Evolutionary conservation across 2,113 vertebrate genomes (phyloP), one percentile per base, ranked within the genome.

Genomic region (Chaenocephalus aceratus): DNA sequence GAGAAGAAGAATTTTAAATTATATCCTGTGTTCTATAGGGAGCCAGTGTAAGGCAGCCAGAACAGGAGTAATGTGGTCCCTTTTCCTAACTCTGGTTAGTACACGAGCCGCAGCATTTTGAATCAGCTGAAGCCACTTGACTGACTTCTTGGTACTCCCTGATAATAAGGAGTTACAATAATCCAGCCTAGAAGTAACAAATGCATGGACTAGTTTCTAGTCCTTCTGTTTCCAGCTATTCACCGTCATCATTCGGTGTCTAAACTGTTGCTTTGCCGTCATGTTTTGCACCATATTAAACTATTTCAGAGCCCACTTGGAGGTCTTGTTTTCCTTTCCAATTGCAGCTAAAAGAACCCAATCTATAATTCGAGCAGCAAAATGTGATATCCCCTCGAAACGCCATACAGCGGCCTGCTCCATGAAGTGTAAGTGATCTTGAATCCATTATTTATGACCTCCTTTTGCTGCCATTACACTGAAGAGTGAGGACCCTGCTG

Each of bases 381-480:
- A 90, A 86, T 67, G 58, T 44, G 66, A 87, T 87, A 79, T 83
- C 82, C 67, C 82, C 67, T 79, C 90, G 86, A 52, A 87, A 91
- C 62, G 73, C 83, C 79, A 76, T 72, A 81, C 49, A 67, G 49
- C 36, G 30, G 80, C 82, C 90, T 89, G 88, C 92, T 93, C 88
- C 84, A 82, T 86, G 91, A 93, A 84, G 92, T 95, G 91, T 91
- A 94, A 94, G 94, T 94, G 94, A 94, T 95, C 94, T 94, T 92
- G 81, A 92, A 93, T 94, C 90, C 90, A 95, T 95, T 94, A 95
- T 94, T 94, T 90, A 94, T 94, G 85, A 93, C 93, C 92, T 88
- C 88, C 84, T 93, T 88, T 91, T 86, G 91, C 91, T 87, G 86
- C 93, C 91, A 92, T 95, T 95, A 93, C 90, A 67, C 79, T 89